Conservation (phyloP, 2,113 vertebrate genomes). For the Platycercus adscitus region DNA sequence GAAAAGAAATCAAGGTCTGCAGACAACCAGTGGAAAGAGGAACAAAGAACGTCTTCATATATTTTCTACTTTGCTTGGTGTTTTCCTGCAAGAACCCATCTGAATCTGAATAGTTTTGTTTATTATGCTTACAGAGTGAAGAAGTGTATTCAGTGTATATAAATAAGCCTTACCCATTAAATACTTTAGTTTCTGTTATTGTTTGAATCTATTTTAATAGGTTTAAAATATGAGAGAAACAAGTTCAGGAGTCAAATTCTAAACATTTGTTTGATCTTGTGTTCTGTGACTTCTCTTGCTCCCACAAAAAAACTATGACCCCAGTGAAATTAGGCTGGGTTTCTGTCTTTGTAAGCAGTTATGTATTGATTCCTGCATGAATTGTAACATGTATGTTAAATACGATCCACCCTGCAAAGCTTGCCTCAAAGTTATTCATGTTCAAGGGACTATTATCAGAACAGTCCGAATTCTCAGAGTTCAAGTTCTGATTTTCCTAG, state of each 20-base stretch:
- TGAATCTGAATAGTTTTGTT: not conserved
- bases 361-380: not conserved
- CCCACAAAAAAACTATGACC: not conserved
- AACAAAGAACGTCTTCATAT: fast-evolving
- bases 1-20: not conserved
- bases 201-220: not conserved
- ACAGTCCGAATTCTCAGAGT: not conserved
- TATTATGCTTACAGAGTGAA: not conserved
- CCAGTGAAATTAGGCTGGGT: not conserved
- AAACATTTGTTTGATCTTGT: not conserved
- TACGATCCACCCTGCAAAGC: not conserved
- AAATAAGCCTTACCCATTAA: not conserved
- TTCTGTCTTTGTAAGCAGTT: not conserved
- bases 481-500: not conserved
- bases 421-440: not conserved
- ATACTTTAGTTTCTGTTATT: not conserved
- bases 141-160: not conserved
- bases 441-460: not conserved
- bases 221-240: not conserved
- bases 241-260: not conserved
- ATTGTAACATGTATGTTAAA: not conserved
- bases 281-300: not conserved
- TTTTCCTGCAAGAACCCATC: not conserved
- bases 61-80: not conserved
- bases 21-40: not conserved